phyloP scores from a whole-genome alignment of 1,140 invertebrate genomes.

The Drosophila oshimai region DNA sequence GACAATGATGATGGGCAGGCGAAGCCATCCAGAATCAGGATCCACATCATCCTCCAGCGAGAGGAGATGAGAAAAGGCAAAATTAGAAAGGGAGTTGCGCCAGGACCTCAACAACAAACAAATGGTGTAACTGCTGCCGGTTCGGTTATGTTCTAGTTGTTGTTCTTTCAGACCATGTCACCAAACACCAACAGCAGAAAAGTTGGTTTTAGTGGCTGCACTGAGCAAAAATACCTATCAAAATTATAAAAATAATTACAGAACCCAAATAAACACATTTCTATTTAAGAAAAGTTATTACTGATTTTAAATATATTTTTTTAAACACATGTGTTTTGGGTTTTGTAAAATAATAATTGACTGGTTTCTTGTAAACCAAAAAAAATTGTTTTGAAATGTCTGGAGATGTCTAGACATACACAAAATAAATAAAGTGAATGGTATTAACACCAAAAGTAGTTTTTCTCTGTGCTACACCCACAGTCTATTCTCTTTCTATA shows the following conservation, averaged over 20 bases:
- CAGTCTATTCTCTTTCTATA: constrained; percentile 1
- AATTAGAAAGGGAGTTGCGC: constrained; percentile 3
- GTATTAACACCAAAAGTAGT: too few relatives aligned
- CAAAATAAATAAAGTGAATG: too few relatives aligned
- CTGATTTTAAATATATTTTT: too few relatives aligned
- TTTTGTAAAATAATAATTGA: too few relatives aligned
- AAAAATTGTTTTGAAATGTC: too few relatives aligned
- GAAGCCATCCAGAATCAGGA: constrained; percentile 36
- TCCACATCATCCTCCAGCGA: neutral
- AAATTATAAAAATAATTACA: neutral
- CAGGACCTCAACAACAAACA: constrained; percentile 37
- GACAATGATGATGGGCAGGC: constrained; percentile 35
- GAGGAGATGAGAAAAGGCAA: neutral
- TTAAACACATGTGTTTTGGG: too few relatives aligned
- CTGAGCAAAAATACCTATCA: neutral
- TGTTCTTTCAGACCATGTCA: constrained; percentile 8
- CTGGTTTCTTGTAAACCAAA: too few relatives aligned
- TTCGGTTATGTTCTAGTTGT: constrained; percentile 11
- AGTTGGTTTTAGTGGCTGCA: constrained; percentile 2
- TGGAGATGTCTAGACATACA: too few relatives aligned
- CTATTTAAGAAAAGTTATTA: too few relatives aligned
- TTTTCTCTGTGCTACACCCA: neutral
- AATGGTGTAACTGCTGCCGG: constrained; percentile 38
- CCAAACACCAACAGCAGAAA: constrained; percentile 15
- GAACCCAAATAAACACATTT: too few relatives aligned